Evolutionary conservation across 2,888 invertebrate genomes (phyloP).

Genomic region (Drosophila formosana): DNA sequence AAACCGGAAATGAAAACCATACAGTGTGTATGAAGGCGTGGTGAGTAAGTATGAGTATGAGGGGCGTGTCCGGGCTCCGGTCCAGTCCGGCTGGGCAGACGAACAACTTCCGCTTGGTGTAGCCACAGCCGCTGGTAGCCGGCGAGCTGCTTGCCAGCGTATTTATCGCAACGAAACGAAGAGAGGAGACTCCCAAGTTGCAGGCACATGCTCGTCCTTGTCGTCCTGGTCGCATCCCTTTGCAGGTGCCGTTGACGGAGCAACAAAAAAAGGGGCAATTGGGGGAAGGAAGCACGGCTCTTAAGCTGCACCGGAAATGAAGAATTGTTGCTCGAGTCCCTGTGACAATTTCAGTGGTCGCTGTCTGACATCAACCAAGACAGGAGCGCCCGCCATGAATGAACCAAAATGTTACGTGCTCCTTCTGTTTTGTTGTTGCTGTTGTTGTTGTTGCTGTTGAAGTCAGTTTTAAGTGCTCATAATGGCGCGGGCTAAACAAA

Average conservation of each 20-base stretch:
- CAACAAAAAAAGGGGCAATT: slow-evolving; percentile 9
- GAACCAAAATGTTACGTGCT: slow-evolving; percentile 46
- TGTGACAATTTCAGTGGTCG: slow-evolving; percentile 66
- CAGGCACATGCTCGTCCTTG: slow-evolving; percentile 20
- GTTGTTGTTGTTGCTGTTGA: slow-evolving; percentile 21
- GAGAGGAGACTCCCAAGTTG: slow-evolving; percentile 7
- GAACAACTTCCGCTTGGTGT: slow-evolving; percentile 65
- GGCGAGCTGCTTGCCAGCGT: slow-evolving; percentile 2
- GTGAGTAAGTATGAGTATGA: slow-evolving; percentile 5
- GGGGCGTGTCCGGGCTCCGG: slow-evolving; percentile 2
- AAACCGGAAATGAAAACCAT: slow-evolving; percentile 81
- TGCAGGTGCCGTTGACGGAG: slow-evolving; percentile 23
- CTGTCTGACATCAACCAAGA: slow-evolving; percentile 51
- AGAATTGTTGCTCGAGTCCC: slow-evolving; percentile 71
- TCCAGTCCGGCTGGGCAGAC: slow-evolving; percentile 48
- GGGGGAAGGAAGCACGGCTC: slow-evolving; percentile 72
- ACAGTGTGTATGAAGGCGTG: slow-evolving; percentile 65
- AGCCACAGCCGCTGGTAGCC: slow-evolving; percentile 12
- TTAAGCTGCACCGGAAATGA: slow-evolving; percentile 82
- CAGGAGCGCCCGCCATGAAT: slow-evolving; percentile 45
- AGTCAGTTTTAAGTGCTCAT: slow-evolving; percentile 71
- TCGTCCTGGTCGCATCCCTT: slow-evolving; percentile 11
- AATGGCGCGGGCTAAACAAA: slow-evolving; percentile 53
- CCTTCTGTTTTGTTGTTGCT: slow-evolving; percentile 15
- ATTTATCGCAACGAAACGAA: slow-evolving; percentile 15